Percentiles rank a stretch among this genome's conserved stretches.
phyloP scores from a whole-genome alignment of 2,113 vertebrate genomes.

The Rhinopithecus roxellana region DNA sequence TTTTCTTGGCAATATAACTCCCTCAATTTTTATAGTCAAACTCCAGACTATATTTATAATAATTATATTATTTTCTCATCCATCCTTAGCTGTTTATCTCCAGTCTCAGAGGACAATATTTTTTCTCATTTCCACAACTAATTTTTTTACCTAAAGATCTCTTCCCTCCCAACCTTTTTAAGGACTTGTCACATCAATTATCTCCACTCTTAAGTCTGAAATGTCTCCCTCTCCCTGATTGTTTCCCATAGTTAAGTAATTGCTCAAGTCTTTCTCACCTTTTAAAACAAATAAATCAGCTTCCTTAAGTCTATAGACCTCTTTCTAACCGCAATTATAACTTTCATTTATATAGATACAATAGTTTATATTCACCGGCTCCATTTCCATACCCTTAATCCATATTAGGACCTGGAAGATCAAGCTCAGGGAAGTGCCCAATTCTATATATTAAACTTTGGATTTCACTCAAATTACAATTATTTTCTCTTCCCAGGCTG shows the following conservation, averaged over 20 bases:
- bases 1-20: not conserved
- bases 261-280: not conserved
- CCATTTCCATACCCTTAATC: not conserved
- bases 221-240: not conserved
- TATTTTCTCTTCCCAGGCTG: not conserved
- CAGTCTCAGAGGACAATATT: not conserved
- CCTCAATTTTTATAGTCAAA: not conserved
- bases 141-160: not conserved
- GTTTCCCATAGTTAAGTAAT: not conserved
- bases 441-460: not conserved
- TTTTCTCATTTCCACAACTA: constrained; percentile 6
- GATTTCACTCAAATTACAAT: not conserved
- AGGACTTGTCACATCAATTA: not conserved
- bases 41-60: not conserved
- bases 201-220: not conserved
- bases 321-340: not conserved
- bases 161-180: not conserved
- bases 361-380: not conserved
- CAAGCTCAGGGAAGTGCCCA: not conserved
- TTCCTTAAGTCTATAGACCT: not conserved
- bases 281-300: not conserved
- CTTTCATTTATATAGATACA: not conserved
- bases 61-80: not conserved
- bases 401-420: not conserved
- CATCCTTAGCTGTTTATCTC: not conserved